A percentile compares a stretch with the other conserved stretches of the same genome.
Conservation (phyloP, 2,113 vertebrate species). For the Nibea coibor region DNA sequence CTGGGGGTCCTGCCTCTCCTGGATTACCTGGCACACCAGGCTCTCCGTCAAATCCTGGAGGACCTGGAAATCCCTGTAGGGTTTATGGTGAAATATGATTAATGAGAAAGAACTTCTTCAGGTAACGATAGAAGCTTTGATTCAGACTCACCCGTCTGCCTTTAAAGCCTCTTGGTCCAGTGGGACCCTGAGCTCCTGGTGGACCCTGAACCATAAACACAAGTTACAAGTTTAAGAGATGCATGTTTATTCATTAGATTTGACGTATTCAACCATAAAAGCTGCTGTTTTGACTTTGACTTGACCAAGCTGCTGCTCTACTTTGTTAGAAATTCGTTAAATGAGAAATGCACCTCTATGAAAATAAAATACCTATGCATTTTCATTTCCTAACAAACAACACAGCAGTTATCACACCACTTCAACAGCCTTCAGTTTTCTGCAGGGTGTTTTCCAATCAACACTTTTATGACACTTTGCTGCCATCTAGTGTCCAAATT, state of each 20-base stretch:
- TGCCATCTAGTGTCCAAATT: constrained; percentile 38
- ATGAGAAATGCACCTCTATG: no score
- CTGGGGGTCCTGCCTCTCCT: constrained; percentile 90
- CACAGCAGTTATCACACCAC: no score
- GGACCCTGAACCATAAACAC: constrained; percentile 86
- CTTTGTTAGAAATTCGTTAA: no score
- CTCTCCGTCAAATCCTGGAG: constrained; percentile 94
- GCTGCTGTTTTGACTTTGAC: no score
- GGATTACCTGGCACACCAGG: constrained; percentile 96
- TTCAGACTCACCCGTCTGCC: constrained; percentile 87
- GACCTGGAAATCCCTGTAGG: constrained; percentile 90
- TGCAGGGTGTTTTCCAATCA: background rate
- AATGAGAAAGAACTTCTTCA: background rate
- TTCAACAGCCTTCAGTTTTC: background rate
- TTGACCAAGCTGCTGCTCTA: no score
- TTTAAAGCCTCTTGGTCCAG: constrained; percentile 92
- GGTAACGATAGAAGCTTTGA: no score
- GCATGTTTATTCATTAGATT: no score
- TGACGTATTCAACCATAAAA: background rate
- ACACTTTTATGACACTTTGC: background rate
- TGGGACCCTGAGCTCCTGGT: constrained; percentile 89
- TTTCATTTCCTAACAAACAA: background rate
- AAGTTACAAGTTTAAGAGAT: background rate
- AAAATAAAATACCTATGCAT: no score
- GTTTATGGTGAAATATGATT: background rate